Base-by-base conservation (phyloP, 2,888 invertebrate genomes). In the Pristionchus maxplancki region DNA sequence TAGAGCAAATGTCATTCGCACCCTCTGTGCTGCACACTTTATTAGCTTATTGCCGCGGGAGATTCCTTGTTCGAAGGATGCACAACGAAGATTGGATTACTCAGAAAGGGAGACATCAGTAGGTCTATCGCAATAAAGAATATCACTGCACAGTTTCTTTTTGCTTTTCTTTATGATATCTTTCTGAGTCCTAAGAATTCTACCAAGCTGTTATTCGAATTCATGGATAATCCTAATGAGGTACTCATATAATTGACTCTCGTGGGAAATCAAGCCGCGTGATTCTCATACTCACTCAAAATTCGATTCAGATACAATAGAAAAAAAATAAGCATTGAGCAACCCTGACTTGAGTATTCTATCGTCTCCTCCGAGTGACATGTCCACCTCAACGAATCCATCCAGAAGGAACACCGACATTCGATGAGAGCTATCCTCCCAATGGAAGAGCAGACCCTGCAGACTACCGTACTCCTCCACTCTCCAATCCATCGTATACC, bases 391-490 rank as follows among this genome's bases (percentile, higher is more conserved):
- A 15, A 92, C 89, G 74, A 89, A 90, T 17, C 90, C 90, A 40
- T 90, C 87, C 24, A 90, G 89, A 9, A 92, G 78, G 44, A 90
- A 90, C 64, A 92, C 90, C 24, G 89, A 88, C 67, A 91, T 71
- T 28, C 89, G 90, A 31, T 91, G 90, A 20, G 87, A 6, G 9
- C 90, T 84, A 34, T 90, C 90, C 31, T 89, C 87, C 92, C 92
- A 92, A 78, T 89, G 89, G 89, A 91, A 91, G 8, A 92, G 53
- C 24, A 91, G 88, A 40, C 92, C 92, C 48, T 83, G 44, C 40
- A 48, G 15, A 44, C 1, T 37, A 34, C 34, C 67, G 4, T 67
- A 4, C 6, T 67, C 1, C 2, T 34, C 11, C 15, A 15, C 2
- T 67, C 34, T 34, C 34, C 13, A 34, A 11, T 15, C 8, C 17